A percentile compares a stretch with the other conserved stretches of the same genome.
Evolutionary conservation across 2,888 invertebrate genomes (phyloP).

Genomic region (Mylabris sibirica): DNA sequence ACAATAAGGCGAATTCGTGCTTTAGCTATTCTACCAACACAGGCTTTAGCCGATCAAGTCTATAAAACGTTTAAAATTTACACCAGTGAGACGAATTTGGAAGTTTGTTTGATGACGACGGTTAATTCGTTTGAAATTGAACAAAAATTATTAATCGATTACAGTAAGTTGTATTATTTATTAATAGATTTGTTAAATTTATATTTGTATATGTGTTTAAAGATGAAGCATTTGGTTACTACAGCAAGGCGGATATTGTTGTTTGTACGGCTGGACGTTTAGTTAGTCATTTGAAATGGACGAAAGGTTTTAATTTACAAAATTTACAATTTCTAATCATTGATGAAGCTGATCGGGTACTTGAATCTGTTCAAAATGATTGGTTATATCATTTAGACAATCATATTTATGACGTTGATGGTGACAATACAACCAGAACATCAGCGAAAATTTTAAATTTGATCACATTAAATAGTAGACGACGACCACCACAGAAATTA

Average conservation of each 20-base stretch:
- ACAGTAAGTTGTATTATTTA: conserved; percentile 55
- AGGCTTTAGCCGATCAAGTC: conserved; percentile 90
- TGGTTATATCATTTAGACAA: conserved; percentile 86
- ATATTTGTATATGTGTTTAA: conserved; percentile 21
- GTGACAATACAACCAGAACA: conserved; percentile 38
- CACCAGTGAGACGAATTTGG: conserved; percentile 71
- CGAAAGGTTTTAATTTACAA: conserved; percentile 78
- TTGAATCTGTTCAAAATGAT: conserved; percentile 90
- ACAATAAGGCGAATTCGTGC: conserved; percentile 71
- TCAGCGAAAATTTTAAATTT: conserved; percentile 50
- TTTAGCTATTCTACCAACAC: conserved; percentile 90
- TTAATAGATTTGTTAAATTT: neutral
- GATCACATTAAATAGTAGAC: conserved; percentile 50
- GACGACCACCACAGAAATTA: conserved; percentile 75
- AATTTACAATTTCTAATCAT: conserved; percentile 83
- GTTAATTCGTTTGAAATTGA: conserved; percentile 72
- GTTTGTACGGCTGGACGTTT: conserved; percentile 93
- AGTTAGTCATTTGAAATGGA: conserved; percentile 88
- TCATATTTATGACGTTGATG: conserved; percentile 64
- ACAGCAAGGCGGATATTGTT: conserved; percentile 80
- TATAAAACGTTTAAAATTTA: conserved; percentile 81
- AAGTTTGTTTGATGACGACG: conserved; percentile 75
- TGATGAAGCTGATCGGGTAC: conserved; percentile 96
- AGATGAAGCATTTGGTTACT: conserved; percentile 68
- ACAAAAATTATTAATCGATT: conserved; percentile 69